Evolutionary conservation across 2,888 invertebrate genomes (phyloP).

Genomic region (Clunio marinus): DNA sequence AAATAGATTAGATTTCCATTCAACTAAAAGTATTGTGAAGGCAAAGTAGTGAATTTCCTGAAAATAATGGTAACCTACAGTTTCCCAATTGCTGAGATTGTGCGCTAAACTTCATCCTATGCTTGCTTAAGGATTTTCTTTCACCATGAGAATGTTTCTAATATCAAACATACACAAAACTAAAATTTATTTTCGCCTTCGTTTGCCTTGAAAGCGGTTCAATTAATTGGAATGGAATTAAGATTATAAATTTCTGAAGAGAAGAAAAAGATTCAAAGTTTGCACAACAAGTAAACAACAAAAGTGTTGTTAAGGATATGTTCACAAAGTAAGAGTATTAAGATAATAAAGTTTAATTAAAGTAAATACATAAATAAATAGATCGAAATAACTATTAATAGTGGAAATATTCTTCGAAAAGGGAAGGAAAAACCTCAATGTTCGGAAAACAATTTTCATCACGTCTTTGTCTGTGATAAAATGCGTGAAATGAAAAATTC

Average conservation of each 20-base stretch:
- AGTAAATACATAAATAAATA: conserved; percentile 33
- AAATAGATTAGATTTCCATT: conserved; percentile 4
- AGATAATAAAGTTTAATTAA: conserved; percentile 37
- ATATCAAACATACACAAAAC: neutral
- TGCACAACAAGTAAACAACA: neutral
- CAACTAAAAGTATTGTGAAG: too few species aligned
- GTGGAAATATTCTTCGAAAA: neutral
- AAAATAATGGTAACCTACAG: neutral
- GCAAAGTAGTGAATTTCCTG: conserved; percentile 8
- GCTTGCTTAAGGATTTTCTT: neutral
- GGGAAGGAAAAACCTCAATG: neutral
- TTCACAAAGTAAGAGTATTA: neutral
- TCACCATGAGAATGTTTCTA: neutral
- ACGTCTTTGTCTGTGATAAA: conserved; percentile 1
- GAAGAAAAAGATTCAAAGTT: conserved; percentile 5
- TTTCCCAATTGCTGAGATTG: neutral
- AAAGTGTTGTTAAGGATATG: conserved; percentile 12
- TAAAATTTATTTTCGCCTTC: conserved; percentile 16
- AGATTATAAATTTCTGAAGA: conserved; percentile 23
- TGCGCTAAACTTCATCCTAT: neutral
- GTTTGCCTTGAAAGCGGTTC: conserved; percentile 21
- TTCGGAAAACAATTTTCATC: neutral
- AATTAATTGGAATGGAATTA: conserved; percentile 37
- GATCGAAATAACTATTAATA: too few species aligned
- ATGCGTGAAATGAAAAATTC: conserved; percentile 30